Evolutionary conservation across 1,140 invertebrate species (phyloP).

Genomic region (Maniola jurtina): DNA sequence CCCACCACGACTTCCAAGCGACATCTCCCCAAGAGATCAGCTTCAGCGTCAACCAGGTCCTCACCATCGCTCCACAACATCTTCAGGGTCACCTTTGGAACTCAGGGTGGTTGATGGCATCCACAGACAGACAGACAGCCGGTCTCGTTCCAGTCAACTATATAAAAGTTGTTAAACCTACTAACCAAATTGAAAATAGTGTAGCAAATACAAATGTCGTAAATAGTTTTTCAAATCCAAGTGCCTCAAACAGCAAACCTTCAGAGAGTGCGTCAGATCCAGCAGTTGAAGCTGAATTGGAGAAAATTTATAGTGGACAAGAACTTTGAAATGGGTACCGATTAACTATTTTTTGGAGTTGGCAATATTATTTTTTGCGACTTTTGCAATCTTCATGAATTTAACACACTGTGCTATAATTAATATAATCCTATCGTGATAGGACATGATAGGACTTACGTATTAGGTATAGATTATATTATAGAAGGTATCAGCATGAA

Average conservation of each 20-base stretch:
- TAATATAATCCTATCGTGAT: too few species aligned
- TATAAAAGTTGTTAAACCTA: slow-evolving; percentile 79
- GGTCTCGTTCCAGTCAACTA: slow-evolving; percentile 92
- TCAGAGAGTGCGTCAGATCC: neutral
- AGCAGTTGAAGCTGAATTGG: slow-evolving; percentile 27
- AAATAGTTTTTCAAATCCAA: neutral
- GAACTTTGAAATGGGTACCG: slow-evolving; percentile 29
- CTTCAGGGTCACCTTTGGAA: slow-evolving; percentile 83
- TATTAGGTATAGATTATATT: too few species aligned
- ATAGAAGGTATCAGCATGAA: too few species aligned
- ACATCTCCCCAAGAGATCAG: slow-evolving; percentile 87
- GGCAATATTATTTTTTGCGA: too few species aligned
- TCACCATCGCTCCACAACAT: slow-evolving; percentile 90
- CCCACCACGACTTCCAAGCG: slow-evolving; percentile 88
- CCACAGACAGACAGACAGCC: slow-evolving; percentile 82
- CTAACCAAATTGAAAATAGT: slow-evolving; percentile 27
- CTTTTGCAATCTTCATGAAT: too few species aligned
- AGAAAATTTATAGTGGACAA: slow-evolving; percentile 39
- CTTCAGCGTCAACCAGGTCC: slow-evolving; percentile 86
- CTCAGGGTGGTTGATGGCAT: slow-evolving; percentile 88
- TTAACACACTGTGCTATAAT: too few species aligned
- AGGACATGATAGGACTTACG: too few species aligned
- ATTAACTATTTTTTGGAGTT: too few species aligned
- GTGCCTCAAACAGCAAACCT: slow-evolving; percentile 1
- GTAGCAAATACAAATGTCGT: neutral